phyloP scores from a whole-genome alignment of 53 echinoderm and acorn worm genomes.

The Temnopleurus reevesii region DNA sequence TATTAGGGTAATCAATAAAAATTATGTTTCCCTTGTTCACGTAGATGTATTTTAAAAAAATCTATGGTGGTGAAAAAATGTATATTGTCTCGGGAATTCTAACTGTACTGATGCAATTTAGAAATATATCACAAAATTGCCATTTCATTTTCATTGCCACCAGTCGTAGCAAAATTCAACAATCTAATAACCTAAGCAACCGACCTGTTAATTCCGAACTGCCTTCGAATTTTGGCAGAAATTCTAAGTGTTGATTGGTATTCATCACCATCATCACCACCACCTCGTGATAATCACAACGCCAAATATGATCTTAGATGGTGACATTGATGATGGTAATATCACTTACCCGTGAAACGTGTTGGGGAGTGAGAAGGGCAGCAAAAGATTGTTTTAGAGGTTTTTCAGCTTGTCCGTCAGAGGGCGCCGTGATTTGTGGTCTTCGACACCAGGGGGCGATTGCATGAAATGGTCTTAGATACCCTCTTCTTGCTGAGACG shows the following conservation, averaged over 20 bases:
- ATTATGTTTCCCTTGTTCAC: too few species aligned
- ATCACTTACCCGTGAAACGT: slow-evolving; percentile 2
- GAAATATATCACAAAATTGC: too few species aligned
- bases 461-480: too few species aligned
- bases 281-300: neutral
- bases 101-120: too few species aligned
- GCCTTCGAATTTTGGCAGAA: neutral
- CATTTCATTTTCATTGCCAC: too few species aligned
- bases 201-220: neutral
- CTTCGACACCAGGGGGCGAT: slow-evolving; percentile 7
- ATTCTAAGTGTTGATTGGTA: neutral
- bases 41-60: too few species aligned
- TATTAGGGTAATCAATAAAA: too few species aligned
- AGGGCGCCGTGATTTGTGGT: neutral
- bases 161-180: too few species aligned
- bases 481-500: too few species aligned
- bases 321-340: neutral
- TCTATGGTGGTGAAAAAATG: too few species aligned
- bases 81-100: too few species aligned
- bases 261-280: slow-evolving; percentile 26
- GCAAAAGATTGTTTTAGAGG: slow-evolving; percentile 31
- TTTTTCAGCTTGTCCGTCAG: slow-evolving; percentile 9
- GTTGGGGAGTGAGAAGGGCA: neutral
- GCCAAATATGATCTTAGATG: slow-evolving; percentile 1
- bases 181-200: too few species aligned